These are phyloP conservation scores for Tenualosa thibaudeaui DNA, from an alignment of 2,797 vertebrate genomes.

Conservation along the genomic window DNA sequence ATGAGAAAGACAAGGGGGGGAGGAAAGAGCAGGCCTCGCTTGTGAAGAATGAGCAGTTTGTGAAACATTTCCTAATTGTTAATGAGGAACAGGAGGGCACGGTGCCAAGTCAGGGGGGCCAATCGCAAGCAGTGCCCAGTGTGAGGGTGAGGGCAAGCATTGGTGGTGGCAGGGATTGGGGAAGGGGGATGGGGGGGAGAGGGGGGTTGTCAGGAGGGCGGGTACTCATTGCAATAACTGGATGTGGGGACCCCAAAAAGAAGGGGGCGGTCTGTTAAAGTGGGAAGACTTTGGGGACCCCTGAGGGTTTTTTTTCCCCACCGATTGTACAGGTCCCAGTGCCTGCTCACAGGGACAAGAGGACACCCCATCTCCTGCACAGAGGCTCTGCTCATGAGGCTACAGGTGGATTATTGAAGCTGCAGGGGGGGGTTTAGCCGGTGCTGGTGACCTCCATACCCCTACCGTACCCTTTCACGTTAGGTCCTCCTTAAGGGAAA, in stretches of 20 bases:
- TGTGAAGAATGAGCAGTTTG: slow-evolving; percentile 79
- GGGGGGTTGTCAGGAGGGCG: slow-evolving; percentile 26
- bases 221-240: neutral
- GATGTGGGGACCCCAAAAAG: slow-evolving; percentile 14
- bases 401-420: slow-evolving; percentile 47
- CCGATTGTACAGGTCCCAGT: slow-evolving; percentile 68
- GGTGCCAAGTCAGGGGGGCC: slow-evolving; percentile 71
- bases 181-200: slow-evolving; percentile 41
- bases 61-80: slow-evolving; percentile 91
- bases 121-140: neutral
- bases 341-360: slow-evolving; percentile 61
- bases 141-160: neutral
- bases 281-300: slow-evolving; percentile 61
- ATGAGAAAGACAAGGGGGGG: slow-evolving; percentile 68
- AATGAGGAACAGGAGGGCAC: slow-evolving; percentile 69
- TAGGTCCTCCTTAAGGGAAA: neutral
- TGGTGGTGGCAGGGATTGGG: neutral
- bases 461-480: slow-evolving; percentile 37
- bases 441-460: slow-evolving; percentile 43
- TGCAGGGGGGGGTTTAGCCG: slow-evolving; percentile 46
- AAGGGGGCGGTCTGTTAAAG: slow-evolving; percentile 35
- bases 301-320: slow-evolving; percentile 37
- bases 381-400: slow-evolving; percentile 54
- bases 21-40: slow-evolving; percentile 76
- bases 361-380: slow-evolving; percentile 61